A percentile compares a stretch with the other conserved stretches of the same genome.
Conservation (phyloP, 2,888 invertebrate genomes). For the Trichacis sp. region DNA sequence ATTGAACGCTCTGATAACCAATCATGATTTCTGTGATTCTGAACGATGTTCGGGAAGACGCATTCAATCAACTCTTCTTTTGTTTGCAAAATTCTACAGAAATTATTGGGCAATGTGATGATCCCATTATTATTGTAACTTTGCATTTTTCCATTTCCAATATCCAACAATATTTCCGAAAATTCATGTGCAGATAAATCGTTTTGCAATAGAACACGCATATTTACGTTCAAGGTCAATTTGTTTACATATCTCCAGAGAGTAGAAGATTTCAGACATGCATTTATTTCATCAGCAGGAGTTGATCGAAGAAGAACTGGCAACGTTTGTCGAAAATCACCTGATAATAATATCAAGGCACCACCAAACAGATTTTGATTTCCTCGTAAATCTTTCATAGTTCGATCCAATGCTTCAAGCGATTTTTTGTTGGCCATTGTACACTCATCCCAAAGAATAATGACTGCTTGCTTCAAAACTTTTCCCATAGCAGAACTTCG, state of each 20-base stretch:
- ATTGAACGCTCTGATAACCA: slow-evolving; percentile 54
- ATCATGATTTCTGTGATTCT: slow-evolving; percentile 49
- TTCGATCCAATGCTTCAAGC: slow-evolving; percentile 54
- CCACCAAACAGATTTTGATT: slow-evolving; percentile 40
- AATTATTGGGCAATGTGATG: no score
- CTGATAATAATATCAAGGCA: slow-evolving; percentile 43
- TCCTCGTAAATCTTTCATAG: slow-evolving; percentile 2
- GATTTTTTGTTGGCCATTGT: slow-evolving; percentile 61
- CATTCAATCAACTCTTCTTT: slow-evolving; percentile 45
- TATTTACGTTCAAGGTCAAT: slow-evolving; percentile 29
- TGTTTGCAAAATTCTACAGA: no score
- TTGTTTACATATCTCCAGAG: slow-evolving; percentile 33
- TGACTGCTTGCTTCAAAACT: slow-evolving; percentile 38
- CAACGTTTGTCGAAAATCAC: slow-evolving; percentile 55
- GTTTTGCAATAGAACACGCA: slow-evolving; percentile 25
- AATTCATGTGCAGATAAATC: slow-evolving; percentile 21
- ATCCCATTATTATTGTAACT: no score
- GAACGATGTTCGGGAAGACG: slow-evolving; percentile 55
- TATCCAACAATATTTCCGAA: slow-evolving; percentile 34
- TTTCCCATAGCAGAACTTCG: slow-evolving; percentile 33
- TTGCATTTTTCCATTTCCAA: no score
- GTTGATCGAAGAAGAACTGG: slow-evolving; percentile 34
- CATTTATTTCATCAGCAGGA: slow-evolving; percentile 46
- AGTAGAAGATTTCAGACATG: slow-evolving; percentile 37
- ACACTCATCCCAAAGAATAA: slow-evolving; percentile 65